Percentiles rank a stretch among this genome's conserved stretches.
These are phyloP conservation scores for Torymus auratus DNA, from an alignment of 2,888 invertebrate genomes.

Conservation along the genomic window DNA sequence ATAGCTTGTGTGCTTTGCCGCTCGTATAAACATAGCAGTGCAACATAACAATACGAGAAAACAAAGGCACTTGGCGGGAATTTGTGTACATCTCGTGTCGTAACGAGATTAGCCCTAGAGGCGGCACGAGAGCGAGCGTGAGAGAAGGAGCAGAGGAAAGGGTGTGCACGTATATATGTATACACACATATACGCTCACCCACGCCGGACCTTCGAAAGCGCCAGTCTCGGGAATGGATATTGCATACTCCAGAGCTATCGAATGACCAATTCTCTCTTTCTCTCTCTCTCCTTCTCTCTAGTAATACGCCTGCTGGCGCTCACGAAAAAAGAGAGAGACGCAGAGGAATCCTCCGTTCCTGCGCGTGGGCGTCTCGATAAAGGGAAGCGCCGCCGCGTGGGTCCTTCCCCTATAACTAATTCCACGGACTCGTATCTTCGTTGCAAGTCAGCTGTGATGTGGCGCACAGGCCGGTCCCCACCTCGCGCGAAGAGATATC, in stretches of 20 bases:
- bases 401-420: slow-evolving; percentile 23
- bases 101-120: slow-evolving; percentile 21
- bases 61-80: neutral
- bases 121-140: neutral
- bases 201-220: slow-evolving; percentile 9
- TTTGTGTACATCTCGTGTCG: slow-evolving; percentile 26
- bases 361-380: slow-evolving; percentile 34
- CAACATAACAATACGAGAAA: too few species aligned
- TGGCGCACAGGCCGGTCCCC: neutral
- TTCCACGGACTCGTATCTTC: slow-evolving; percentile 12
- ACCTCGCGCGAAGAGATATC: neutral
- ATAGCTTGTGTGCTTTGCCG: too few species aligned
- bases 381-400: slow-evolving; percentile 9
- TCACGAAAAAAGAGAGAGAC: too few species aligned
- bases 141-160: too few species aligned
- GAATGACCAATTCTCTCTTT: slow-evolving; percentile 59
- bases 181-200: neutral
- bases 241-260: slow-evolving; percentile 53
- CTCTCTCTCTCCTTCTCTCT: slow-evolving; percentile 2
- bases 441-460: neutral
- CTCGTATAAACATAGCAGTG: slow-evolving; percentile 1
- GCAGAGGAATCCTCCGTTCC: neutral
- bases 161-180: too few species aligned
- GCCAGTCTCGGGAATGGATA: slow-evolving; percentile 53
- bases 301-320: too few species aligned